Percentiles rank a stretch among this genome's conserved stretches.
Evolutionary conservation across 2,113 vertebrate genomes (phyloP).

Genomic region (Oreotrochilus melanogaster): DNA sequence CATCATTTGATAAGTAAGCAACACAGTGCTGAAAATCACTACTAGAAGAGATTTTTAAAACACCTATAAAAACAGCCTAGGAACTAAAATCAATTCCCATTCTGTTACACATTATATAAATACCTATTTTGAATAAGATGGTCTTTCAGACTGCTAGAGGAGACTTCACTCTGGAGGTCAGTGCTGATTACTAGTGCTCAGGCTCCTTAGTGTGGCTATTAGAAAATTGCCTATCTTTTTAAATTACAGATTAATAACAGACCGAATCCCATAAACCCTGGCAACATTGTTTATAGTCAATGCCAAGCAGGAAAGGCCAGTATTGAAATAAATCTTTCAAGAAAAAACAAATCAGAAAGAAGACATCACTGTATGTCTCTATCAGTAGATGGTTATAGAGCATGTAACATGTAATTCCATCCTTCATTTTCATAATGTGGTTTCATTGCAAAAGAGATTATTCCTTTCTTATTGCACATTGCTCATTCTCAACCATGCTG

Average conservation of each 20-base stretch:
- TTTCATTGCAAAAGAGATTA: background rate
- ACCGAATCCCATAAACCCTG: background rate
- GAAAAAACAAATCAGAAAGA: background rate
- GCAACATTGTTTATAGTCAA: background rate
- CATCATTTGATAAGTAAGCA: background rate
- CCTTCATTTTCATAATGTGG: background rate
- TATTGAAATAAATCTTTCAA: background rate
- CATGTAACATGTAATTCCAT: background rate
- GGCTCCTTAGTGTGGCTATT: background rate
- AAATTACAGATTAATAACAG: background rate
- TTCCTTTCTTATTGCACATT: background rate
- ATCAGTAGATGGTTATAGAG: background rate
- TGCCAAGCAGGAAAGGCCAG: background rate
- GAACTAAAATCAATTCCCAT: background rate
- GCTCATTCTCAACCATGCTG: background rate
- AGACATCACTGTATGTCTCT: background rate
- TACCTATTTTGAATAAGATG: background rate
- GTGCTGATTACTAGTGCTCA: background rate
- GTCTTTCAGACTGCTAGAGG: background rate
- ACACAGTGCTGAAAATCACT: background rate
- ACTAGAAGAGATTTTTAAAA: background rate
- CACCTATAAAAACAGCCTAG: background rate
- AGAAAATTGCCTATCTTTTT: background rate
- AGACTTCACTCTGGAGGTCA: background rate
- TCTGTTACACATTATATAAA: background rate